Evolutionary conservation across 2,888 invertebrate species (phyloP), one percentile per base, ranked within the genome.

Genomic region (Ectropis crepuscularia): DNA sequence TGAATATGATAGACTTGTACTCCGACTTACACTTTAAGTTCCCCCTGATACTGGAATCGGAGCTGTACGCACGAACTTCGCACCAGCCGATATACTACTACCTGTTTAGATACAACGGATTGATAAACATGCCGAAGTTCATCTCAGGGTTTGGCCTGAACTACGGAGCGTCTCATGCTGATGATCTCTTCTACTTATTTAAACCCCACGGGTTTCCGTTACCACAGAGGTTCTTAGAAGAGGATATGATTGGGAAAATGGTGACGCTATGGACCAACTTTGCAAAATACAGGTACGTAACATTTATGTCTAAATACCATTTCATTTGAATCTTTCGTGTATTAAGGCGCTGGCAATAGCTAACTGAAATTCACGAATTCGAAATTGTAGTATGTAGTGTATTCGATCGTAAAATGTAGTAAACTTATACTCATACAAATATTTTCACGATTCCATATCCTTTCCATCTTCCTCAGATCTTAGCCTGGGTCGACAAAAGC

Each of bases 191-290:
- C 74, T 92, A 92, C 71, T 74, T 92, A 71, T 90, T 92, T 81
- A 88, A 86, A 70, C 89, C 92, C 0, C 85, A 85, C 50, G 78
- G 82, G 2, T 82, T 92, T 51, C 91, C 90, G 0, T 62, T 90
- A 47, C 88, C 90, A 0, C 81, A 84, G n/a, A 77, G 83, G 12
- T 78, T 77, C 46, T 69, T 88, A 11, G 92, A 92, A 70, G 75
- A 70, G 9, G 67, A 69, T 4, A 90, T 90, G 89, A 83, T 88
- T 50, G 75, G 77, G 46, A 76, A 85, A 2, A 89, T 92, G 89
- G 83, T 90, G 37, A 87, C 85, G 6, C 72, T 92, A 70, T 92
- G 92, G 92, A 92, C 92, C 0, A 92, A 92, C 74, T 92, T 92
- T 61, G 92, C 92, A 4, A 92, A 92, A 70, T 89, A 85, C 71